Evolutionary conservation across 1,140 invertebrate genomes (phyloP), one percentile per base, ranked within the genome.

Genomic region (Formica selysi): DNA sequence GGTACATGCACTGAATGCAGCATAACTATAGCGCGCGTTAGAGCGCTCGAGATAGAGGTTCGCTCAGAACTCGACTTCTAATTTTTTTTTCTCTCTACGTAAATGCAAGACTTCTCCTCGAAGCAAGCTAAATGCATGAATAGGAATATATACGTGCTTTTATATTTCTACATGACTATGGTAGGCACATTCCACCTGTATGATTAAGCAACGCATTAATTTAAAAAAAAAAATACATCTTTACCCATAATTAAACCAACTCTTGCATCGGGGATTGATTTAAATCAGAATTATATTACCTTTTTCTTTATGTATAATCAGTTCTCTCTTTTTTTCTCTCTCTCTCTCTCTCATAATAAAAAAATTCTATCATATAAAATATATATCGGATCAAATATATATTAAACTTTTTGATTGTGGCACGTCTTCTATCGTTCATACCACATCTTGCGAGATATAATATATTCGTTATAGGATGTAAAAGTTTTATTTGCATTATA

Each of bases 401-500:
- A 16, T 32, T 3, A 13, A 16, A 51, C 29, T 74, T 83, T 11
- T 61, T 48, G 44, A 57, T 61, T n/a, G 54, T 29, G 8, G 38
- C 51, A 36, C 26, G 26, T 51, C 10, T 73, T 54, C 29, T 57
- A 32, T 71, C 22, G 48, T 32, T 54, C 8, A 29, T 26, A 29
- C 22, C 10, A 32, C 38, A 83, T 29, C 29, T 70, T 22, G 62
- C 51, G 22, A 80, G 64, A 70, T 80, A 57, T 22, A 80, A 70
- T 80, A 57, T 22, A 80, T 80, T 73, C 57, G 54, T 83, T 62
- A 36, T 74, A 83, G 41, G 11, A 36, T 8, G 59, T 51, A n/a
- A 74, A 83, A 83, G 54, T 83, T 83, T 74, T 80, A 57, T 57
- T 44, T 44, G 67, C 51, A 32, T 38, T 36, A 38, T 44, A 71